Conservation (phyloP, 2,797 vertebrate genomes). For the Florisuga fusca region DNA sequence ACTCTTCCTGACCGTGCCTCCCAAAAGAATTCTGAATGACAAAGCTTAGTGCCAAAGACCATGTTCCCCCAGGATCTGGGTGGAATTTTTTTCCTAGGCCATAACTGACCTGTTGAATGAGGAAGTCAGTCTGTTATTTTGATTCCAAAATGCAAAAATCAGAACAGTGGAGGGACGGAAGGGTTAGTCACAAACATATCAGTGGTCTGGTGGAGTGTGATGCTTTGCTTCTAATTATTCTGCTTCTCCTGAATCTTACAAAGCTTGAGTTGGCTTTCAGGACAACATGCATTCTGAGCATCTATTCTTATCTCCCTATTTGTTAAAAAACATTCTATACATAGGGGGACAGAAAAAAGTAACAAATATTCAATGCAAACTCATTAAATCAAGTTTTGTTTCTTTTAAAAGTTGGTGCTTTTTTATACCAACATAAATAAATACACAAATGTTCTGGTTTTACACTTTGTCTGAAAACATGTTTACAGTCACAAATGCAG, state of each 20-base stretch:
- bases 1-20: background rate
- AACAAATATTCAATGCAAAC: background rate
- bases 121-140: background rate
- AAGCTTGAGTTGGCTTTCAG: background rate
- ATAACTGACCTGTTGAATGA: background rate
- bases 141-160: background rate
- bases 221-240: background rate
- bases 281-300: background rate
- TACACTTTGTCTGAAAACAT: background rate
- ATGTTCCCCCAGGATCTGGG: background rate
- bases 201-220: background rate
- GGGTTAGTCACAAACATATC: background rate
- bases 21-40: background rate
- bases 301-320: background rate
- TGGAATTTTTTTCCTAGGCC: background rate
- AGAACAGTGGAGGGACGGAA: background rate
- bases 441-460: background rate
- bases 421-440: background rate
- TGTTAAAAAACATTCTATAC: background rate
- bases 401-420: background rate
- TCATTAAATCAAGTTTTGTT: rapidly evolving
- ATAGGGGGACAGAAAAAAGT: background rate
- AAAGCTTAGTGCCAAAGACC: background rate
- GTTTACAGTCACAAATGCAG: background rate
- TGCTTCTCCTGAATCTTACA: background rate